These are phyloP conservation scores for Thryonomys swinderianus DNA, from an alignment of 2,113 vertebrate genomes.

Conservation along the genomic window DNA sequence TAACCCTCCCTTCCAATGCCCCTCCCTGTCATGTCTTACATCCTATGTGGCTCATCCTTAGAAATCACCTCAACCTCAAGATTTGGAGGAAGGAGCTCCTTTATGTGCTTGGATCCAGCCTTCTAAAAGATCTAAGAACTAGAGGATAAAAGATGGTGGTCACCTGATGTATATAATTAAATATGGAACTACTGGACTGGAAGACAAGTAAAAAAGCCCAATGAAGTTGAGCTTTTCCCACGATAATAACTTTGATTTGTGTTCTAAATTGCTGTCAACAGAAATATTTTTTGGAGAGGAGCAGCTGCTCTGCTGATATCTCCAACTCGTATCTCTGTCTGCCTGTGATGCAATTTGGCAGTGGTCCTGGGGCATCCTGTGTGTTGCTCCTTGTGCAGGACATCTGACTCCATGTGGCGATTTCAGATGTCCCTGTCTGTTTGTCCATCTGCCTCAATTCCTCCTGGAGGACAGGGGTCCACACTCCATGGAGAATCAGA, in stretches of 20 bases:
- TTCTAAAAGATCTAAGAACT: not conserved
- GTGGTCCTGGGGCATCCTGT: not conserved
- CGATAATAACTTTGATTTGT: not conserved
- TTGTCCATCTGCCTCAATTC: too few relatives aligned
- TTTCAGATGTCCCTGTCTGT: not conserved
- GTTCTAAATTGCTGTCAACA: not conserved
- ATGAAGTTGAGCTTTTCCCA: not conserved
- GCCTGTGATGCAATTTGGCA: not conserved
- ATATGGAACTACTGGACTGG: not conserved
- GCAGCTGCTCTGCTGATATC: not conserved
- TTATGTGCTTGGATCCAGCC: not conserved
- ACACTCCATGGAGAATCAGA: not conserved
- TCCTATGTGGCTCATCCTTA: not conserved
- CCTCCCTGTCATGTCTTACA: not conserved
- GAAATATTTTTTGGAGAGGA: not conserved
- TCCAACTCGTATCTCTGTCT: not conserved
- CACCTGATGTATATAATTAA: not conserved
- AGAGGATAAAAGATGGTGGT: not conserved
- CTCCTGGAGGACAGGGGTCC: not conserved
- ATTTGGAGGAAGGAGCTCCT: not conserved
- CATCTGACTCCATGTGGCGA: rapidly evolving
- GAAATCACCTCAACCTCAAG: too few relatives aligned
- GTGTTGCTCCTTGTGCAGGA: not conserved
- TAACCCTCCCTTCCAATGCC: rapidly evolving
- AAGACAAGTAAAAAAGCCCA: not conserved